Percentiles rank a stretch among this genome's conserved stretches.
Conservation (phyloP, 2,797 vertebrate genomes). For the Tympanoctomys barrerae region DNA sequence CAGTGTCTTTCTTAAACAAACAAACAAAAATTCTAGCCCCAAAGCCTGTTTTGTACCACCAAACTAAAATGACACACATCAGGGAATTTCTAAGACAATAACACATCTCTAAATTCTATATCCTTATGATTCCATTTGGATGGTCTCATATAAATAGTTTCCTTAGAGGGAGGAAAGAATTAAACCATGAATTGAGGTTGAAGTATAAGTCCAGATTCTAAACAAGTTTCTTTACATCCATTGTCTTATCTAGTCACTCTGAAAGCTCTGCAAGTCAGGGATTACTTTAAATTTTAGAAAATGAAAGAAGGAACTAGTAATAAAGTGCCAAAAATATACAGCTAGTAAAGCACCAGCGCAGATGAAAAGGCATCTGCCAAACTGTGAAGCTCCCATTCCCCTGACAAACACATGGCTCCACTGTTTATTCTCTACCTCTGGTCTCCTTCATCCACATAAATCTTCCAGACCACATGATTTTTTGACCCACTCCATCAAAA, state of each 20-base stretch:
- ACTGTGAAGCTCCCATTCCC: not conserved
- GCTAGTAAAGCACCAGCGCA: not conserved
- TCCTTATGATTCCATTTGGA: not conserved
- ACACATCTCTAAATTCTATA: constrained; percentile 8
- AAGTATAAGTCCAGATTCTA: not conserved
- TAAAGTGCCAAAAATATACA: not conserved
- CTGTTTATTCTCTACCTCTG: not conserved
- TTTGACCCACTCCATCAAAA: not conserved
- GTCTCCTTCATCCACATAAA: not conserved
- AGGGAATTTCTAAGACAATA: constrained; percentile 25
- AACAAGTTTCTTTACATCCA: not conserved
- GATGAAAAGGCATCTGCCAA: not conserved
- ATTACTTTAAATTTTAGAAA: constrained; percentile 31
- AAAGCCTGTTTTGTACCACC: not conserved
- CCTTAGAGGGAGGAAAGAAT: not conserved
- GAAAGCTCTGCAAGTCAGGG: not conserved
- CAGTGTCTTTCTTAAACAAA: not conserved
- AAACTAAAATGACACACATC: constrained; percentile 20
- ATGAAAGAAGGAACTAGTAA: not conserved
- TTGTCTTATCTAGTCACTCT: constrained; percentile 12
- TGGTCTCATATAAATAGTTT: not conserved
- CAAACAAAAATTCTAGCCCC: not conserved
- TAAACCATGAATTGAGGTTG: not conserved
- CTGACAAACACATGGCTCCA: no score
- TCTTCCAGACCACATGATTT: not conserved